Evolutionary conservation across 2,797 vertebrate species (phyloP).

Genomic region (Acanthis flammea): DNA sequence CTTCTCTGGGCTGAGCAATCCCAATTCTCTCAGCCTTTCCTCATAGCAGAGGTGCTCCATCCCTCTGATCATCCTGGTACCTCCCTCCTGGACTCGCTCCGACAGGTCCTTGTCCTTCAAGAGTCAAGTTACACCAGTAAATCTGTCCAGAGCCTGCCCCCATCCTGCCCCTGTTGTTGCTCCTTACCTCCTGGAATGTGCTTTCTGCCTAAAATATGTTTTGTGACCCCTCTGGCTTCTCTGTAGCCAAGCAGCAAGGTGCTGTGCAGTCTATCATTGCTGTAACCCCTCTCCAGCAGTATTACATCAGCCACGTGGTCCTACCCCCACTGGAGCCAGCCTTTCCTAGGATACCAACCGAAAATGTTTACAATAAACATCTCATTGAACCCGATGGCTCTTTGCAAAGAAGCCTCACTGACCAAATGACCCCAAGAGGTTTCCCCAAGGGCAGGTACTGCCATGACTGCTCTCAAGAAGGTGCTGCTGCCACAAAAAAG

Average conservation of each 20-base stretch:
- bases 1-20: neutral
- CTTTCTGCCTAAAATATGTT: neutral
- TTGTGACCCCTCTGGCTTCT: neutral
- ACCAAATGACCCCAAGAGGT: neutral
- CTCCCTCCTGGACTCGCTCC: neutral
- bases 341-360: neutral
- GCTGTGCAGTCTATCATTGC: neutral
- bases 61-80: neutral
- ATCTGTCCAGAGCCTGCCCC: neutral
- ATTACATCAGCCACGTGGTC: neutral
- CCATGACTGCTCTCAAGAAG: neutral
- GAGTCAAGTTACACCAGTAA: neutral
- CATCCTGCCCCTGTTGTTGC: neutral
- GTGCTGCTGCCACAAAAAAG: neutral
- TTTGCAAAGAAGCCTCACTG: neutral
- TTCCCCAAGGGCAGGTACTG: neutral
- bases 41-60: neutral
- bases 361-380: slow-evolving; percentile 43
- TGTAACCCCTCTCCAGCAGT: neutral
- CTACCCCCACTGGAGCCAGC: neutral
- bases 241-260: neutral
- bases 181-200: neutral
- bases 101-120: neutral
- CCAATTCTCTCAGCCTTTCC: neutral
- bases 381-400: neutral